A percentile compares a stretch with the other conserved stretches of the same genome.
Evolutionary conservation across 2,888 invertebrate genomes (phyloP).

Genomic region (Paralinhomoeus sp.): DNA sequence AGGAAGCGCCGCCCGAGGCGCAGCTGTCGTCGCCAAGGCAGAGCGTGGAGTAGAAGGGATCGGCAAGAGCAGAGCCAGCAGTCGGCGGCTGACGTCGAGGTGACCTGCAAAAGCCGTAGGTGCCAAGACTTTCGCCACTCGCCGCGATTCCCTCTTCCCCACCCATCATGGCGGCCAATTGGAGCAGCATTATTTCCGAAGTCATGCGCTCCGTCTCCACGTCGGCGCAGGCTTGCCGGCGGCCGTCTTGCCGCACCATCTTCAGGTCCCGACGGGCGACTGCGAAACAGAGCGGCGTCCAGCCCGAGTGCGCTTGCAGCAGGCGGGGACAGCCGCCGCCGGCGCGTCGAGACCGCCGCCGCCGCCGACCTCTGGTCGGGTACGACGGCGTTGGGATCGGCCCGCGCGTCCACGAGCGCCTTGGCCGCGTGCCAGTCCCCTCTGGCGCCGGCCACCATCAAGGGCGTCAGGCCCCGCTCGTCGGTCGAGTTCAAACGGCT

Average conservation of each 20-base stretch:
- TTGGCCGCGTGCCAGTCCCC: slow-evolving; percentile 36
- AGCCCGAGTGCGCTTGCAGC: neutral
- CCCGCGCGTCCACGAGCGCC: slow-evolving; percentile 8
- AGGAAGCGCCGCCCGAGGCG: neutral
- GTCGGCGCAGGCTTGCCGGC: slow-evolving; percentile 51
- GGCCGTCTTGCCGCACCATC: slow-evolving; percentile 37
- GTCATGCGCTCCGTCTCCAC: slow-evolving; percentile 41
- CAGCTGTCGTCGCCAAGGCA: slow-evolving; percentile 40
- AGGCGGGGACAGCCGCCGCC: neutral
- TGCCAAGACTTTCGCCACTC: neutral
- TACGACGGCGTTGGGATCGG: slow-evolving; percentile 6
- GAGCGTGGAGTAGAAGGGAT: slow-evolving; percentile 61
- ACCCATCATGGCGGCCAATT: slow-evolving; percentile 42
- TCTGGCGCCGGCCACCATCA: slow-evolving; percentile 57
- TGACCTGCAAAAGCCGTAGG: neutral
- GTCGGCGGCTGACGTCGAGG: slow-evolving; percentile 50
- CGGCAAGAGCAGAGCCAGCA: slow-evolving; percentile 46
- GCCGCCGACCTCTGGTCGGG: neutral
- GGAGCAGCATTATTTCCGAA: slow-evolving; percentile 64
- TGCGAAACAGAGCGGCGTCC: slow-evolving; percentile 66
- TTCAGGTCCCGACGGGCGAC: slow-evolving; percentile 31
- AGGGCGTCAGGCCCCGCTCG: slow-evolving; percentile 43
- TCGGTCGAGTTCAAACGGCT: slow-evolving; percentile 34
- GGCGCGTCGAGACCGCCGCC: slow-evolving; percentile 23
- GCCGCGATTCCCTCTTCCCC: neutral